These are phyloP conservation scores for Chiridota heheva DNA, from an alignment of 35 echinoderm and acorn worm species.

Conservation along the genomic window DNA sequence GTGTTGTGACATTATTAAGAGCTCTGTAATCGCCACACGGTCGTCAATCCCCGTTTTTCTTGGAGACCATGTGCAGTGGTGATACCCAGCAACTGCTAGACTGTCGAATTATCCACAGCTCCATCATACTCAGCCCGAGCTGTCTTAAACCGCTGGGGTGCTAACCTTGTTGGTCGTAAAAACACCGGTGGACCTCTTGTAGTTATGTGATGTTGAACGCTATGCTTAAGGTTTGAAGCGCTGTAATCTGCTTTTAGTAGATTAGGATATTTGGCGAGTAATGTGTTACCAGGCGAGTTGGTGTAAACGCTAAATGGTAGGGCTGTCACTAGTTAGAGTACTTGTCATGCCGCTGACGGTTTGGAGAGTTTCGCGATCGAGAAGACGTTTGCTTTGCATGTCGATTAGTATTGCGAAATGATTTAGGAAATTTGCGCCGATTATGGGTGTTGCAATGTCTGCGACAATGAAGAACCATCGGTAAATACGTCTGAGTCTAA, in stretches of 20 bases:
- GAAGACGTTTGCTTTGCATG: neutral
- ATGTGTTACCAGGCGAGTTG: slow-evolving; percentile 28
- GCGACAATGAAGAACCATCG: slow-evolving; percentile 28
- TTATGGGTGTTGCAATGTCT: slow-evolving; percentile 1
- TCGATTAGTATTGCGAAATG: slow-evolving; percentile 24
- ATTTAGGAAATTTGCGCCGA: slow-evolving; percentile 14
- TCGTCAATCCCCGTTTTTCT: neutral
- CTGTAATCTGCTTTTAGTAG: too few relatives aligned
- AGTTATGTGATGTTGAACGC: slow-evolving; percentile 3
- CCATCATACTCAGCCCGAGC: neutral
- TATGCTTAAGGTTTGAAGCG: too few relatives aligned
- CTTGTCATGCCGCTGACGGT: neutral
- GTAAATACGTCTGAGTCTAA: neutral
- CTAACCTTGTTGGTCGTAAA: neutral
- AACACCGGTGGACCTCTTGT: slow-evolving; percentile 16
- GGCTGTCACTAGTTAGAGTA: neutral
- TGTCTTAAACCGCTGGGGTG: too few relatives aligned
- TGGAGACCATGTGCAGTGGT: too few relatives aligned
- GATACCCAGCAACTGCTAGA: too few relatives aligned
- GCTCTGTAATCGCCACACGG: too few relatives aligned
- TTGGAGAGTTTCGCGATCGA: neutral
- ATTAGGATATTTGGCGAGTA: too few relatives aligned
- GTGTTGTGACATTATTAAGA: slow-evolving; percentile 7
- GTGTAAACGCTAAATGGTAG: neutral
- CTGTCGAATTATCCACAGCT: too few relatives aligned